Evolutionary conservation across 2,113 vertebrate genomes (phyloP).

Genomic region (Catharus fuscescens): DNA sequence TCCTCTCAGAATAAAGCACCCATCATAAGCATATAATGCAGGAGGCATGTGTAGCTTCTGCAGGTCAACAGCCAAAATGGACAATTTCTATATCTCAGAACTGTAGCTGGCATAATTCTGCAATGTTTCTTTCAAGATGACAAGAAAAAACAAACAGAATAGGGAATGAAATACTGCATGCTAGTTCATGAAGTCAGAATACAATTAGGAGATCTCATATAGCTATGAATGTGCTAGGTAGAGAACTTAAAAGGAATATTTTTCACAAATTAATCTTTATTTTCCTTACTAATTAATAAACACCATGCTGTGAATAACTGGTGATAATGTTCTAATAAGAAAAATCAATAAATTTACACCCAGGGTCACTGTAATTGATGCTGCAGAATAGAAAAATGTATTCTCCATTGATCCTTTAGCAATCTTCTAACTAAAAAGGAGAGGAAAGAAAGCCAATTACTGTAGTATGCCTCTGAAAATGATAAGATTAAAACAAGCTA

Average conservation of each 20-base stretch:
- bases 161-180: background rate
- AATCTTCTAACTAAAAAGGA: constrained; percentile 75
- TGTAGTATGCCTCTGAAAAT: constrained; percentile 75
- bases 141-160: constrained; percentile 12
- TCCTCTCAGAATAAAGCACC: background rate
- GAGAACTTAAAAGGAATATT: constrained; percentile 66
- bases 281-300: constrained; percentile 78
- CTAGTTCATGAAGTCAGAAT: constrained; percentile 20
- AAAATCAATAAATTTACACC: constrained; percentile 81
- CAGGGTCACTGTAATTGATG: constrained; percentile 74
- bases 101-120: background rate
- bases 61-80: background rate
- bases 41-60: background rate
- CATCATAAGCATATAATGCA: background rate
- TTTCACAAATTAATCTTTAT: constrained; percentile 70
- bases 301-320: constrained; percentile 76
- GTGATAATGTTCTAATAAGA: constrained; percentile 78
- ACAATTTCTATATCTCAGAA: background rate
- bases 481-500: constrained; percentile 80
- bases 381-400: constrained; percentile 69
- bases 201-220: constrained; percentile 25
- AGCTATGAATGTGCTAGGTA: constrained; percentile 28
- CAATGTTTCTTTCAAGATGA: background rate
- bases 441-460: constrained; percentile 77
- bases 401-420: constrained; percentile 74